These are phyloP conservation scores for Danaus plexippus DNA, from an alignment of 1,140 invertebrate genomes.

Conservation along the genomic window DNA sequence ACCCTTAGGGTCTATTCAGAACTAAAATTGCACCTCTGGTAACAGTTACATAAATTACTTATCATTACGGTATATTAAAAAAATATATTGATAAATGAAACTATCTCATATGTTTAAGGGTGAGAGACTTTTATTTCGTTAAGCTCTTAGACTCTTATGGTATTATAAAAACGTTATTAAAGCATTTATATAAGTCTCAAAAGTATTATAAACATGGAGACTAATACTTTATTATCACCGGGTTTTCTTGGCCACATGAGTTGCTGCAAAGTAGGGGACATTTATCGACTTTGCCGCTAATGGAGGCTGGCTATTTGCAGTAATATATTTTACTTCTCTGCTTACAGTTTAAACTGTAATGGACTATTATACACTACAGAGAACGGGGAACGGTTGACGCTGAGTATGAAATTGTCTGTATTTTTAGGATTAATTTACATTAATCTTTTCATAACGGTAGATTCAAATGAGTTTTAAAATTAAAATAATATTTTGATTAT, in stretches of 20 bases:
- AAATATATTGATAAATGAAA: not conserved
- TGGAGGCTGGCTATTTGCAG: constrained; percentile 40
- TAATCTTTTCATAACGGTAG: not conserved
- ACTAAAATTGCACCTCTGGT: constrained; percentile 8
- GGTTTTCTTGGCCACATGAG: constrained; percentile 12
- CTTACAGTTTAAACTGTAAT: constrained; percentile 43
- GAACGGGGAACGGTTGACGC: constrained; percentile 8
- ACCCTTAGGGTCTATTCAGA: constrained; percentile 13
- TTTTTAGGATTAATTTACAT: not conserved
- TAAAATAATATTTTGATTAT: no score
- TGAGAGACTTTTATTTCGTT: no score
- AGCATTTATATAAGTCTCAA: not conserved
- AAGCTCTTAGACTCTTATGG: no score
- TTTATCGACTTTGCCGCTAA: constrained; percentile 48
- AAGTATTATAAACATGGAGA: constrained; percentile 1
- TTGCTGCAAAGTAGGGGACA: constrained; percentile 25
- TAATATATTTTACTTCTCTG: constrained; percentile 50
- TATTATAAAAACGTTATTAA: no score
- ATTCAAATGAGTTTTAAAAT: no score
- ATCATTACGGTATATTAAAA: not conserved
- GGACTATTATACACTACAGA: constrained; percentile 24
- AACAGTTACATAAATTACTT: not conserved
- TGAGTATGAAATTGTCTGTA: no score
- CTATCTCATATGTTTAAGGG: no score
- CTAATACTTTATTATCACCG: constrained; percentile 6